Base-by-base conservation (phyloP, 2,888 invertebrate genomes). In the Eupeodes luniger region DNA sequence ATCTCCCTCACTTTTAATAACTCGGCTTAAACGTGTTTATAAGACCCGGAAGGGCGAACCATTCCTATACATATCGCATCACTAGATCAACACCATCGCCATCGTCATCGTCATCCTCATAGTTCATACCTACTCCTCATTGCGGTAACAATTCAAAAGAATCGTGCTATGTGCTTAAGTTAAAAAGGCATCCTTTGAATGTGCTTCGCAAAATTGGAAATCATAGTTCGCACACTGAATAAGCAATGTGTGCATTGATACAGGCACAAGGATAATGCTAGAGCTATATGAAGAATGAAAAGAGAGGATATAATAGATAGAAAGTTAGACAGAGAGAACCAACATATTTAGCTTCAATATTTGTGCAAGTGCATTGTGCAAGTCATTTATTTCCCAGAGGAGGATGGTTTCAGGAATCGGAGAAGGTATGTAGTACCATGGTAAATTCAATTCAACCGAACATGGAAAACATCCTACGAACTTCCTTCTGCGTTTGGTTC, bases 111-210 rank as follows among this genome's bases (percentile, higher is more conserved):
- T 27, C 27, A 27, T 27, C 27, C 27, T 27, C 27, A 27, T 27
- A 27, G 27, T 2, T 14, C 36, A 27, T 61, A 74, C 19, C 47
- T 61, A 59, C 14, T 76, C 64, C 53, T 77, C 70, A 59, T 72
- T 86, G 86, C 83, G 83, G 83, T 70, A 53, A 67, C 84, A 75
- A 84, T 87, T 83, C 84, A 79, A 86, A 83, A 80, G 80, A 87
- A 87, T 84, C 84, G 76, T 83, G 87, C 76, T 79, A 80, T 87
- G 79, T 84, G 87, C 76, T 84, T 87, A 77, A 84, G 80, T 80
- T 59, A 67, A 76, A 83, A 80, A 75, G 78, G 53, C 84, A 76
- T 84, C 87, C 84, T 87, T 87, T 87, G 79, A 76, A 74, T 78
- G 86, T 75, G 36, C 34, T 51, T 51, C 67, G 36, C 64, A 57